Evolutionary conservation across 2,113 vertebrate species (phyloP).

Genomic region (Takifugu flavidus): DNA sequence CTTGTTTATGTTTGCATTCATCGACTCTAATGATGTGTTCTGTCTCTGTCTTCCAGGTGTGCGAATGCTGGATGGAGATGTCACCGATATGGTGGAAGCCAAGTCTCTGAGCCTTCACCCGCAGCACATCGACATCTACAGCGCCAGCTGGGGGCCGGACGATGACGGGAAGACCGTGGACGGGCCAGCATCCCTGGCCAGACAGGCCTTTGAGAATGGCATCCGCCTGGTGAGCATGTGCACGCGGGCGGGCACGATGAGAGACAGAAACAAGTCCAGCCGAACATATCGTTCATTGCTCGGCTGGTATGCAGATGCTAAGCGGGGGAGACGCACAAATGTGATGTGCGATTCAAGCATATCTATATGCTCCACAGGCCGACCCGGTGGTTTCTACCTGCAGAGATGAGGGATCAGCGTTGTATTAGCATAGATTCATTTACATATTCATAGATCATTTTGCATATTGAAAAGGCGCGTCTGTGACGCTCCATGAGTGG

Average conservation of each 20-base stretch:
- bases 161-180: conserved; percentile 98
- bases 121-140: conserved; percentile 97
- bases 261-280: conserved; percentile 12
- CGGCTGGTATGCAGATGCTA: conserved; percentile 21
- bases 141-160: conserved; percentile 97
- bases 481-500: conserved; percentile 23
- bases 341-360: conserved; percentile 7
- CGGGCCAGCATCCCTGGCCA: conserved; percentile 91
- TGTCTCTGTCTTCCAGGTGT: conserved; percentile 78
- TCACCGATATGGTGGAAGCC: conserved; percentile 98
- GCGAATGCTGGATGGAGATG: conserved; percentile 96
- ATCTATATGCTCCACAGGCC: background rate
- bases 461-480: conserved; percentile 27
- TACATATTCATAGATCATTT: conserved; percentile 52
- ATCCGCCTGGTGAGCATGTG: conserved; percentile 85
- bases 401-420: conserved; percentile 16
- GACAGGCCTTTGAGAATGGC: conserved; percentile 95
- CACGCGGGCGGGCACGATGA: background rate
- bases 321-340: conserved; percentile 10
- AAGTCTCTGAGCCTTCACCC: conserved; percentile 94
- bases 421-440: conserved; percentile 38
- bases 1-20: too few relatives aligned
- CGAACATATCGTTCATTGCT: conserved; percentile 11
- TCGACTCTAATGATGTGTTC: background rate
- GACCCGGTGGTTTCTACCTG: conserved; percentile 20